Percentiles rank a stretch among this genome's conserved stretches.
Conservation (phyloP, 2,797 vertebrate genomes). For the Eupleurogrammus muticus region DNA sequence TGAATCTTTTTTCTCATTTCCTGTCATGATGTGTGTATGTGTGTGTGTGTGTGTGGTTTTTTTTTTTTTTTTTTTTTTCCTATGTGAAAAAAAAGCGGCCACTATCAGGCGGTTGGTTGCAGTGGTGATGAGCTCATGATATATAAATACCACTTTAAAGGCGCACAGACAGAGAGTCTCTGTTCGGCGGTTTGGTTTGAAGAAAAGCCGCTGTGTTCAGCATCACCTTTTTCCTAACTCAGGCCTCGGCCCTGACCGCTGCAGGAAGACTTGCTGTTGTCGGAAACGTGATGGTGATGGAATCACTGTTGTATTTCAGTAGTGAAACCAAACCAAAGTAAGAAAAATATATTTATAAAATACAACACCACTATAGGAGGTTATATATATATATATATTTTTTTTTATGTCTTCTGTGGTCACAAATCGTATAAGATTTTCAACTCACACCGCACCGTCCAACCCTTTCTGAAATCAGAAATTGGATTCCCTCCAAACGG, state of each 20-base stretch:
- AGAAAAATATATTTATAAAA: too few relatives aligned
- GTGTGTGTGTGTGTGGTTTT: too few relatives aligned
- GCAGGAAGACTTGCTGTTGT: neutral
- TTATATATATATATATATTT: neutral
- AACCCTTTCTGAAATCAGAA: neutral
- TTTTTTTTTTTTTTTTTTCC: too few relatives aligned
- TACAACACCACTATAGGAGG: neutral
- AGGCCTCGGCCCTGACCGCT: neutral
- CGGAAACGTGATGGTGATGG: neutral
- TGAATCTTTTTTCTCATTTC: too few relatives aligned
- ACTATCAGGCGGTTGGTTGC: neutral
- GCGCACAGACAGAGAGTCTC: constrained; percentile 39
- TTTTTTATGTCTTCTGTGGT: neutral
- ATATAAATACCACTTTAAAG: constrained; percentile 56
- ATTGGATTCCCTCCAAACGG: neutral
- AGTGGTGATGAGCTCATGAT: constrained; percentile 51
- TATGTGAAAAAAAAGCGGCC: neutral
- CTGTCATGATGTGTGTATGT: too few relatives aligned
- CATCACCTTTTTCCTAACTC: constrained; percentile 5
- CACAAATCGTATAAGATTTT: neutral
- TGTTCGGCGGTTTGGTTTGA: constrained; percentile 30
- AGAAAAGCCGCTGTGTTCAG: constrained; percentile 30
- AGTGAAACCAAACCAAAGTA: neutral
- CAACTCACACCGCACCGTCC: neutral
- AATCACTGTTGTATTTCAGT: neutral